Evolutionary conservation across 2,113 vertebrate species (phyloP), one percentile per base, ranked within the genome.

Genomic region (Ceyx melanurus): DNA sequence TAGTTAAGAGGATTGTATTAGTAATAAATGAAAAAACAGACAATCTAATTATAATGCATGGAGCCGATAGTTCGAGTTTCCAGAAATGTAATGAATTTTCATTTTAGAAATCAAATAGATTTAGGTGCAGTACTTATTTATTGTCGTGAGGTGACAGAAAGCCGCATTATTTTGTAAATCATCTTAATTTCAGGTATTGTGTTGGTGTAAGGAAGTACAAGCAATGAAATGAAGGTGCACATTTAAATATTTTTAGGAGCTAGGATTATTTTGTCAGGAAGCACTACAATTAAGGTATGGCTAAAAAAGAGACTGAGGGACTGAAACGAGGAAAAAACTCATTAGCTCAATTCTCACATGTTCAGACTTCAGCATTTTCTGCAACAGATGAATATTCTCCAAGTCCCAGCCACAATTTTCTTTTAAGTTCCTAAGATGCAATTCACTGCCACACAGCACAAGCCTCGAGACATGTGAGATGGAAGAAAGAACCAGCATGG

Each of bases 1-100:
- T 98, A 98, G 97, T 98, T 98, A 98, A 98, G 97, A 97, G 96
- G 97, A 88, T 79, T 94, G 97, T 97, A 98, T 98, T 98, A 97
- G 97, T 97, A 97, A 98, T 98, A 98, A 97, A 98, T 97, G 97
- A 90, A 95, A 95, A 96, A 97, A 93, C 92, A 97, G 97, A 91
- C 96, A 95, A 96, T 96, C 96, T 98, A 97, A 98, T 98, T 98
- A 98, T 97, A 97, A 98, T 97, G 96, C 97, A 92, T 90, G 65
- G 94, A 97, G 90, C 87, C 96, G 95, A 96, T 97, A 95, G 96
- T 97, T 97, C 97, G 96, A 96, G 90, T 97, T 94, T 97, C 82
- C 93, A 97, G 97, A 97, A 98, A 97, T 96, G 76, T 82, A 96
- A 91, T 92, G 95, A 87, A 95, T 94, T 96, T 89, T 88, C 82